These are phyloP conservation scores for Bombycilla garrulus DNA, from an alignment of 2,113 vertebrate species.

Conservation along the genomic window DNA sequence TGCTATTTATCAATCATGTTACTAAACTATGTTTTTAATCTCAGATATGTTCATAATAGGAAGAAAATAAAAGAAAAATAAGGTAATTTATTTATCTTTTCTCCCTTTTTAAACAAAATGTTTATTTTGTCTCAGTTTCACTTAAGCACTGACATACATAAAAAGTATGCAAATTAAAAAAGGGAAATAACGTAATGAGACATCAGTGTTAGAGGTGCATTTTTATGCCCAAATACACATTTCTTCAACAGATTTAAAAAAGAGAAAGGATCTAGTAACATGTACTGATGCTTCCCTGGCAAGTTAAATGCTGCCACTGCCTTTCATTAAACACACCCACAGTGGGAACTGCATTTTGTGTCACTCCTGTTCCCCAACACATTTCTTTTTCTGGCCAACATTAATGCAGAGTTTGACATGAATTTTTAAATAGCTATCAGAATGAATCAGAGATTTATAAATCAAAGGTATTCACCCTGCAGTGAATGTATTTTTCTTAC, in stretches of 20 bases:
- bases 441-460: constrained; percentile 53
- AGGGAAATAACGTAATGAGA: neutral
- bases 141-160: neutral
- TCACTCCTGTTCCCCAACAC: neutral
- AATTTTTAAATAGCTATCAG: constrained; percentile 52
- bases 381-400: constrained; percentile 30
- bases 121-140: neutral
- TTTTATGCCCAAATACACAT: neutral
- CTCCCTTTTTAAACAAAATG: neutral
- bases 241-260: neutral
- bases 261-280: neutral
- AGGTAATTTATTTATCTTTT: neutral
- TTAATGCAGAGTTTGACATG: constrained; percentile 29
- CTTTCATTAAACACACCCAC: neutral
- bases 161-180: neutral
- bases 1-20: neutral
- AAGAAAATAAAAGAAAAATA: neutral
- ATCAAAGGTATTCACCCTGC: constrained; percentile 17
- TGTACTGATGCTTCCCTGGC: neutral
- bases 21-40: neutral
- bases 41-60: neutral
- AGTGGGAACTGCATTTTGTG: neutral
- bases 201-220: neutral
- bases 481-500: neutral
- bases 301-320: neutral